Evolutionary conservation across 2,113 vertebrate species (phyloP), one percentile per base, ranked within the genome.

Genomic region (Patagioenas fasciata): DNA sequence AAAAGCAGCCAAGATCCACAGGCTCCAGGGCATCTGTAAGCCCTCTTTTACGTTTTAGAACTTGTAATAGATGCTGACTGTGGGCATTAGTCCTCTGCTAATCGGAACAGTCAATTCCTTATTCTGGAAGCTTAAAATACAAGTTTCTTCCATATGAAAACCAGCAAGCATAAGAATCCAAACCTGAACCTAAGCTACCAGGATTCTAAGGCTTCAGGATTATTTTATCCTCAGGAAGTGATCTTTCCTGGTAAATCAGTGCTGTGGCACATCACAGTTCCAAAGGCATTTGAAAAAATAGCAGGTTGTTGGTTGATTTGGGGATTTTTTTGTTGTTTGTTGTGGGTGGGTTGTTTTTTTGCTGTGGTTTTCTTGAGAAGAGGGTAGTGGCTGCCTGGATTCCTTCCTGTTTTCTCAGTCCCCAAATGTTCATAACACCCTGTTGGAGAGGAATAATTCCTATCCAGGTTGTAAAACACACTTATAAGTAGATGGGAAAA

Each of bases 401-500:
- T 66, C 21, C 5, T 54, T 84, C 66, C 80, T 85, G 50, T 73
- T 93, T 94, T 77, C 47, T 81, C 48, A 53, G 83, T 88, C 36
- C 62, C 28, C 10, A 65, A 89, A 85, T 54, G 85, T 74, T 91
- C 81, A 34, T 91, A 95, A 95, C 74, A 95, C 88, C 66, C 91
- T 91, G 57, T 93, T 95, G 91, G 62, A 57, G 70, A 91, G 51
- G 87, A 88, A 83, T 88, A 87, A 93, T 86, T 94, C 91, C 90
- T 56, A 62, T 91, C 88, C 79, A 84, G 95, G 74, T 71, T 91
- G 89, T 88, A 95, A 96, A 95, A 93, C 72, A 82, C 86, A 69
- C 60, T 80, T 88, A 48, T 75, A 89, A 96, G 95, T 93, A 91
- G 93, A 96, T 87, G 91, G 87, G 79, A 92, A 96, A 93, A 83